Evolutionary conservation across 2,113 vertebrate genomes (phyloP).

Genomic region (Illadopsis cleaveri): DNA sequence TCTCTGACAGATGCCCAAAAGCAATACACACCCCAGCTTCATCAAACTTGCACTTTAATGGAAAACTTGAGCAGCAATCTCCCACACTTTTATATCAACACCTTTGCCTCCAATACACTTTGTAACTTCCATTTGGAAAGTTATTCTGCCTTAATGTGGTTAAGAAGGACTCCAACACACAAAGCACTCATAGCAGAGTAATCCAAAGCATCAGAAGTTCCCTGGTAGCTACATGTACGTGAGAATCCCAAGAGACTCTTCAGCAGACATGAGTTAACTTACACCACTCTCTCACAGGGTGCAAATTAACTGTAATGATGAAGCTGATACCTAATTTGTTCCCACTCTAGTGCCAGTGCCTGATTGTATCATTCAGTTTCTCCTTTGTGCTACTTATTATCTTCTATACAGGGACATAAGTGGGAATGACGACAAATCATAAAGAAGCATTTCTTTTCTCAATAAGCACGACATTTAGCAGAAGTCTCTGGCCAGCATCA

Average conservation of each 20-base stretch:
- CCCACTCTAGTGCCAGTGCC: neutral
- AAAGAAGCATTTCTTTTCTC: neutral
- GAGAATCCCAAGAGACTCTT: neutral
- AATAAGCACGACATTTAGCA: neutral
- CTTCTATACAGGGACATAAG: neutral
- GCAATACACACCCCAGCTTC: constrained; percentile 29
- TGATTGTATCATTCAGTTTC: neutral
- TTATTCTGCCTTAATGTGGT: neutral
- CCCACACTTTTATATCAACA: constrained; percentile 2
- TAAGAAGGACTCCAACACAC: neutral
- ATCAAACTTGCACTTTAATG: constrained; percentile 33
- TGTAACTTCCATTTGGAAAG: neutral
- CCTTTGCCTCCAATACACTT: constrained; percentile 9
- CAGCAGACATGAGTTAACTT: neutral
- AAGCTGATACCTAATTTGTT: neutral
- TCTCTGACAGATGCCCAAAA: constrained; percentile 49
- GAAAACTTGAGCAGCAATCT: constrained; percentile 26
- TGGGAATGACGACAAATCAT: neutral
- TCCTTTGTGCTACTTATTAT: neutral
- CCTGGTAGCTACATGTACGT: neutral
- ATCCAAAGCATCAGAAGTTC: neutral
- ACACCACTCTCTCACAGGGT: neutral
- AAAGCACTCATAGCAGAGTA: neutral
- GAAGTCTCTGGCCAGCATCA: neutral
- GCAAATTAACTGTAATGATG: neutral